These are phyloP conservation scores for Catostomus latipinnis DNA, from an alignment of 2,797 vertebrate genomes.

Conservation along the genomic window DNA sequence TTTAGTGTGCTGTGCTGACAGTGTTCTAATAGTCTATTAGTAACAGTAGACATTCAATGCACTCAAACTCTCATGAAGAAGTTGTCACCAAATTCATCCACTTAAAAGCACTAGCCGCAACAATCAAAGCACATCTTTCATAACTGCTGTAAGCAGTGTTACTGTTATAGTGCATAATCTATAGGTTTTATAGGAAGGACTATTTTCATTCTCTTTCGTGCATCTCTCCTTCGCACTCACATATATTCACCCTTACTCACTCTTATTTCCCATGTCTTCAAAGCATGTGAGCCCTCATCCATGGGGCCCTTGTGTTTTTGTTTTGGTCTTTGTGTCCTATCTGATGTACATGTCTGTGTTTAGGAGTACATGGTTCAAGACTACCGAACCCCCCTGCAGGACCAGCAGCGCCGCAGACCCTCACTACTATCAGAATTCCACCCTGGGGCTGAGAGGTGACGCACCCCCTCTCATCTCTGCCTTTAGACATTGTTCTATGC, in stretches of 20 bases:
- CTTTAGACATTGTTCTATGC: neutral
- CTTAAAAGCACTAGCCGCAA: no score
- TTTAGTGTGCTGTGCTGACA: neutral
- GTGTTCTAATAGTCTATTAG: no score
- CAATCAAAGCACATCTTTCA: no score
- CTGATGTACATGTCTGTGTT: slow-evolving; percentile 41
- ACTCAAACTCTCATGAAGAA: no score
- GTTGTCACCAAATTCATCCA: no score
- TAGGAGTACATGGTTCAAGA: slow-evolving; percentile 94
- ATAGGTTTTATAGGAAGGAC: neutral
- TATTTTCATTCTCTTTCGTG: neutral
- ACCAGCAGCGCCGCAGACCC: slow-evolving; percentile 89
- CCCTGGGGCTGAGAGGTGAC: slow-evolving; percentile 90
- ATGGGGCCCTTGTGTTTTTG: slow-evolving; percentile 4
- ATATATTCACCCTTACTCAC: neutral
- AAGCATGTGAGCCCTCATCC: slow-evolving; percentile 7
- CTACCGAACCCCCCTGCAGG: slow-evolving; percentile 90
- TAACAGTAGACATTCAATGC: no score
- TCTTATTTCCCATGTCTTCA: slow-evolving; percentile 19
- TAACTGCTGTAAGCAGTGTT: neutral
- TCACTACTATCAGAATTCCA: slow-evolving; percentile 97
- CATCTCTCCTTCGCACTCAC: neutral
- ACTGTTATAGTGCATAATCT: neutral
- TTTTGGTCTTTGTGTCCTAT: slow-evolving; percentile 26
- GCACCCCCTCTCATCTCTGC: neutral